Percentiles rank a stretch among this genome's conserved stretches.
Evolutionary conservation across 2,888 invertebrate genomes (phyloP).

Genomic region (Bimastos eiseni): DNA sequence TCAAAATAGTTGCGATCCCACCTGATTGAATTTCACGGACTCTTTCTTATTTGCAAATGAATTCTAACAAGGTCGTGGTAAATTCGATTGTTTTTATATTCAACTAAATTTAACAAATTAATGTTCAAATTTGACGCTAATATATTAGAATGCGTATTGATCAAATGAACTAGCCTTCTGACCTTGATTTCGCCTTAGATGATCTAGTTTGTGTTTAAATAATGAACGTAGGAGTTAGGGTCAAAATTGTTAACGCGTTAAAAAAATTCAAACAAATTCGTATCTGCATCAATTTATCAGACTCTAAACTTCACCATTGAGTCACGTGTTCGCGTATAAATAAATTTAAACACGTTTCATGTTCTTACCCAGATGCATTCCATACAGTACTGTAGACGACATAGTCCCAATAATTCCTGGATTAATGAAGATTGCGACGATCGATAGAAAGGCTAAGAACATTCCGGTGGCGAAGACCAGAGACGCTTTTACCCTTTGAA

Average conservation of each 20-base stretch:
- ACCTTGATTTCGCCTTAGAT: too few relatives aligned
- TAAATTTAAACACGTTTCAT: background rate
- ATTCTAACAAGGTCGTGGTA: background rate
- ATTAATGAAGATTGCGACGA: background rate
- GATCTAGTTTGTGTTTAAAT: background rate
- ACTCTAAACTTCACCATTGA: too few relatives aligned
- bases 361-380: background rate
- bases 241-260: too few relatives aligned
- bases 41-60: background rate
- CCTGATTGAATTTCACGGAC: background rate
- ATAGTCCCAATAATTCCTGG: background rate
- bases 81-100: background rate
- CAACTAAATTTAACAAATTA: too few relatives aligned
- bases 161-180: background rate
- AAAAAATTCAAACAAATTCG: too few relatives aligned
- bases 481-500: background rate
- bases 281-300: too few relatives aligned
- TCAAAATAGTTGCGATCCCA: background rate
- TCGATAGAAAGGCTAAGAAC: background rate
- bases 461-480: background rate
- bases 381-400: background rate
- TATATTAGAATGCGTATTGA: background rate
- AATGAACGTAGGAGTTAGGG: background rate
- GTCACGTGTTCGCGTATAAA: too few relatives aligned
- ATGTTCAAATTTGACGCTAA: too few relatives aligned